These are phyloP conservation scores for Hanleya hanleyi DNA, from an alignment of 2,888 invertebrate genomes.

Conservation along the genomic window DNA sequence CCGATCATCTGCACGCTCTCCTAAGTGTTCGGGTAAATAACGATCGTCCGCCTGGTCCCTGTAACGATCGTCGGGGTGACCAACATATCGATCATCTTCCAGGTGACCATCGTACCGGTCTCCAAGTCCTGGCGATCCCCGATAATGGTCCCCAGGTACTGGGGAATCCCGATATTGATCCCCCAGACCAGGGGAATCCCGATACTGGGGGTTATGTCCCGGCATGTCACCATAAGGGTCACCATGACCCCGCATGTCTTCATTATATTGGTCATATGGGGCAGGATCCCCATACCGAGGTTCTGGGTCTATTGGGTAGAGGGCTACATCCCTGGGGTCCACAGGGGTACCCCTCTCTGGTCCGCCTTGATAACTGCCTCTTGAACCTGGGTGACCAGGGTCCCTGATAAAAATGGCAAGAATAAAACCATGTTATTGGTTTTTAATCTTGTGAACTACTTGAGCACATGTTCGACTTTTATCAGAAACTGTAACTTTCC, in stretches of 20 bases:
- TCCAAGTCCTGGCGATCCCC: constrained; percentile 82
- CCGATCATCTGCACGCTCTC: no score
- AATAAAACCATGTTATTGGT: no score
- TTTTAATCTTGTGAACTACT: no score
- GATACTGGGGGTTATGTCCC: constrained; percentile 27
- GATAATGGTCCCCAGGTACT: constrained; percentile 88
- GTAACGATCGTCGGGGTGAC: constrained; percentile 22
- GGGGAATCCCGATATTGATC: constrained; percentile 89
- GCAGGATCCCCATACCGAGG: constrained; percentile 2
- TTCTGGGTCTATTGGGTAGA: constrained; percentile 16
- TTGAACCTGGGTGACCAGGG: constrained; percentile 27
- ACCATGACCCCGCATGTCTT: not conserved
- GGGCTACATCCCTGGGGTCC: constrained; percentile 20
- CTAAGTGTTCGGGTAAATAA: no score
- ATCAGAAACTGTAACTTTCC: no score
- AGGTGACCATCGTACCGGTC: constrained; percentile 17
- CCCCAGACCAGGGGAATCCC: constrained; percentile 79
- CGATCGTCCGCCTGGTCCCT: constrained; percentile 37
- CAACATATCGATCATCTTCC: constrained; percentile 16
- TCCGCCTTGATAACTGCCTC: constrained; percentile 29
- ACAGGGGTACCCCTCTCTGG: constrained; percentile 17
- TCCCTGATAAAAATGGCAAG: constrained; percentile 18
- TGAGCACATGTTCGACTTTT: no score
- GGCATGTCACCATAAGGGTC: constrained; percentile 14
- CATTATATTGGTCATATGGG: constrained; percentile 5